Evolutionary conservation across 1,140 invertebrate genomes (phyloP), one percentile per base, ranked within the genome.

Genomic region (Campodea augens): DNA sequence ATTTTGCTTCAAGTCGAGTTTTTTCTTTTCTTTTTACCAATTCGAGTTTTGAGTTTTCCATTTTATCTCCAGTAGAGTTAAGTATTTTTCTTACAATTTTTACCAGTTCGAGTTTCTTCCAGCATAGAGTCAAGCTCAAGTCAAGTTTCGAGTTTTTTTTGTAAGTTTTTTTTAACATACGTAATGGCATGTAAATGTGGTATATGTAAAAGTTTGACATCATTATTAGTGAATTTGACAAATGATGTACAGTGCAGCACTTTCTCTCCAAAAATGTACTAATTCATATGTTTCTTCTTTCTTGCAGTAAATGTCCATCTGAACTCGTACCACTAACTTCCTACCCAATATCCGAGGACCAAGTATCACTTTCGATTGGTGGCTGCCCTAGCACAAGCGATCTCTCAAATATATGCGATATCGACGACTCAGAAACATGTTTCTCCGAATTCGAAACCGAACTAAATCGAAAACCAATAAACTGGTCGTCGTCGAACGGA

Each of bases 391-490:
- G 75, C 49, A 79, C 79, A 57, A 89, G 84, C 62, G 83, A 88
- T 61, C 68, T 88, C 41, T 88, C 50, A 20, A 77, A 81, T 64
- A 69, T 91, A 24, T 91, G 87, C 69, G 87, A 90, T 69, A 88
- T 91, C 56, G 86, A 90, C 63, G 87, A 90, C 63, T 83, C 80
- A n/a, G 82, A 86, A 44, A 47, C 50, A n/a, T 49, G 49, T 43
- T 52, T 49, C 0, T 49, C 50, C 25, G 49, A 51, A 43, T 49
- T 51, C 41, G 49, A 51, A 27, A 46, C 48, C 18, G 46, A 51
- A 7, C 27, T 32, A 15, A 15, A 32, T 32, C 27, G 15, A 15
- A 15, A 32, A 15, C 7, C 15, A 7, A 32, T 10, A 7, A 32
- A 15, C 27, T 10, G 27, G 7, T 32, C 27, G 7, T 32, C 27